Evolutionary conservation across 2,113 vertebrate species (phyloP).

Genomic region (Nothobranchius kuhntae): DNA sequence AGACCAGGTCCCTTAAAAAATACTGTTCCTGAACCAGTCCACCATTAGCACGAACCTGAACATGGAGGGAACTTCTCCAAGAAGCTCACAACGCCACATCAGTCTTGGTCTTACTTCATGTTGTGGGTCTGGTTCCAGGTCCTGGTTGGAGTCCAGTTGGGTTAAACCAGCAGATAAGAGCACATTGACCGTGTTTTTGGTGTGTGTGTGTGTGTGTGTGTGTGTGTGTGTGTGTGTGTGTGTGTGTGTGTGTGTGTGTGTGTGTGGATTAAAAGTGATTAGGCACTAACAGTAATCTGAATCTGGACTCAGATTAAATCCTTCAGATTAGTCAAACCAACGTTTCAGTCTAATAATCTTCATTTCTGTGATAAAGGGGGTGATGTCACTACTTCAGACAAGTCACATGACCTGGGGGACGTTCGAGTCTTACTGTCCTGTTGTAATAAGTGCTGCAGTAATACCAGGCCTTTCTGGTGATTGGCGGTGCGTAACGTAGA

Average conservation of each 20-base stretch:
- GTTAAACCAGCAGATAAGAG: conserved; percentile 33
- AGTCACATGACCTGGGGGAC: conserved; percentile 26
- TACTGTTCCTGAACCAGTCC: too few species aligned
- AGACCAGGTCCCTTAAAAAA: too few species aligned
- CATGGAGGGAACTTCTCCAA: too few species aligned
- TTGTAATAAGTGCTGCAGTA: too few species aligned
- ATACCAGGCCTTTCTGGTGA: too few species aligned
- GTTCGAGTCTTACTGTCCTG: neutral
- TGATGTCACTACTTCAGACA: conserved; percentile 16
- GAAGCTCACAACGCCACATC: too few species aligned
- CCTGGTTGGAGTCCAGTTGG: conserved; percentile 33
- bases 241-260: conserved; percentile 23
- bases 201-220: conserved; percentile 22
- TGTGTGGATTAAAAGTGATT: conserved; percentile 58
- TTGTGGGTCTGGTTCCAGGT: too few species aligned
- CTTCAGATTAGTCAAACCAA: conserved; percentile 66
- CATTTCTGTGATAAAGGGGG: conserved; percentile 30
- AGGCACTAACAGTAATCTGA: conserved; percentile 53
- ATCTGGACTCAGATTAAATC: conserved; percentile 61
- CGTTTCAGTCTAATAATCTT: conserved; percentile 57
- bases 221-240: conserved; percentile 25
- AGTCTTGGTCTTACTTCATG: too few species aligned
- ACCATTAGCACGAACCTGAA: too few species aligned
- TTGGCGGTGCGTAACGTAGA: neutral
- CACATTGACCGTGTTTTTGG: conserved; percentile 24